Conservation (phyloP, 2,113 vertebrate genomes). For the Tachuris rubrigastra region DNA sequence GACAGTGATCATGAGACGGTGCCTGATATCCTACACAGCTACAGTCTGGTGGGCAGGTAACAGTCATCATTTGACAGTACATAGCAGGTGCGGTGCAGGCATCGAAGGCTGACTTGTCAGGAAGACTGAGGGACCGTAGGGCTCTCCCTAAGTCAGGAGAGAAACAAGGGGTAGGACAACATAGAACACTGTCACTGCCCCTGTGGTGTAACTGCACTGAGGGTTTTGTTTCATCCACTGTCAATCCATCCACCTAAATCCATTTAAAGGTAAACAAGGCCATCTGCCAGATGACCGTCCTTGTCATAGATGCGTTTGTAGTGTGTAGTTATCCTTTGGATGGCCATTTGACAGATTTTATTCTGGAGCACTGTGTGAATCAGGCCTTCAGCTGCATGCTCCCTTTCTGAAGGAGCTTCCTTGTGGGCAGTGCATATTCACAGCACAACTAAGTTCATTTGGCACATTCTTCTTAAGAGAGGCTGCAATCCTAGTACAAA, state of each 20-base stretch:
- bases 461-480: not conserved
- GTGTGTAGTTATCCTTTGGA: not conserved
- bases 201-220: fast-evolving
- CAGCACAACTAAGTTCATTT: not conserved
- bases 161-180: not conserved
- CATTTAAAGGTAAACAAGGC: not conserved
- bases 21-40: not conserved
- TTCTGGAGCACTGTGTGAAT: not conserved
- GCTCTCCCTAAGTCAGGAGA: fast-evolving
- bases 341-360: not conserved
- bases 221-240: not conserved
- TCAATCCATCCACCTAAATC: not conserved
- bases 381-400: not conserved
- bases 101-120: not conserved
- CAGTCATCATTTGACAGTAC: not conserved
- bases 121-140: not conserved
- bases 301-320: not conserved
- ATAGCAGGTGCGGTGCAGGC: not conserved
- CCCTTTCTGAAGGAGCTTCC: not conserved
- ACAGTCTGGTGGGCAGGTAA: constrained; percentile 5
- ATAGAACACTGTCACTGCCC: not conserved
- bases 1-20: not conserved
- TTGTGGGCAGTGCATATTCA: not conserved
- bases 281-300: not conserved
- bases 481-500: not conserved